phyloP scores from a whole-genome alignment of 2,888 invertebrate species.

The Caenorhabditis sp. region DNA sequence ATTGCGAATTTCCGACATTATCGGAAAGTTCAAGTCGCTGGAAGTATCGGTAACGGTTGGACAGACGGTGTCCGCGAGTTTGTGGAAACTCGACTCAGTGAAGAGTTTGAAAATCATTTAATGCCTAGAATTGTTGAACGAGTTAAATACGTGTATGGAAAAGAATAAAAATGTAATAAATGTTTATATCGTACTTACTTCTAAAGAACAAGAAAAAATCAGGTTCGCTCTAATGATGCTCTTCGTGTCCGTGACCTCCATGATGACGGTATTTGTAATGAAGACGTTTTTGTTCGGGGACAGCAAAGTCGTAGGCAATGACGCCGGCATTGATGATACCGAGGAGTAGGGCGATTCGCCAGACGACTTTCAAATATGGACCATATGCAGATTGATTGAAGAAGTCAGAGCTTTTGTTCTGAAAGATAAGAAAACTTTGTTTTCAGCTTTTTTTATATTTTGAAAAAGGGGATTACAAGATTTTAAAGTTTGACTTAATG shows the following conservation, averaged over 20 bases:
- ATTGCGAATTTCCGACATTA: conserved; percentile 10
- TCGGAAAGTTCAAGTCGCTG: conserved; percentile 1
- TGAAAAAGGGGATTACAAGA: not conserved
- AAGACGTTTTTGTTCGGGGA: conserved; percentile 62
- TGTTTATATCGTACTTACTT: conserved; percentile 11
- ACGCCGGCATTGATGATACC: conserved; percentile 38
- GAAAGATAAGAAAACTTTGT: not conserved
- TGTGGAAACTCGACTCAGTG: not conserved
- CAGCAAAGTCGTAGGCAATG: conserved; percentile 53
- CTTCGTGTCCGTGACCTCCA: conserved; percentile 47
- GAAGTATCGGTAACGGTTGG: conserved; percentile 5
- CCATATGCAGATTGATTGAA: conserved; percentile 54
- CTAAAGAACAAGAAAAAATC: conserved; percentile 14
- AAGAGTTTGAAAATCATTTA: not conserved
- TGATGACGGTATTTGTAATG: conserved; percentile 61
- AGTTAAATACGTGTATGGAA: conserved; percentile 1
- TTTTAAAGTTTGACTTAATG: too few relatives aligned
- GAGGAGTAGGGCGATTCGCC: conserved; percentile 46
- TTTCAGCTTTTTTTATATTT: not conserved
- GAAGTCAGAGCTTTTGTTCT: conserved; percentile 41
- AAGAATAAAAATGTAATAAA: not conserved
- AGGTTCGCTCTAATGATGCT: conserved; percentile 24
- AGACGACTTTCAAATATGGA: conserved; percentile 48
- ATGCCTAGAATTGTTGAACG: not conserved
- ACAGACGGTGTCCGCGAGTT: not conserved